Conservation (phyloP, 1,140 invertebrate species). For the Oreohelix idahoensis region DNA sequence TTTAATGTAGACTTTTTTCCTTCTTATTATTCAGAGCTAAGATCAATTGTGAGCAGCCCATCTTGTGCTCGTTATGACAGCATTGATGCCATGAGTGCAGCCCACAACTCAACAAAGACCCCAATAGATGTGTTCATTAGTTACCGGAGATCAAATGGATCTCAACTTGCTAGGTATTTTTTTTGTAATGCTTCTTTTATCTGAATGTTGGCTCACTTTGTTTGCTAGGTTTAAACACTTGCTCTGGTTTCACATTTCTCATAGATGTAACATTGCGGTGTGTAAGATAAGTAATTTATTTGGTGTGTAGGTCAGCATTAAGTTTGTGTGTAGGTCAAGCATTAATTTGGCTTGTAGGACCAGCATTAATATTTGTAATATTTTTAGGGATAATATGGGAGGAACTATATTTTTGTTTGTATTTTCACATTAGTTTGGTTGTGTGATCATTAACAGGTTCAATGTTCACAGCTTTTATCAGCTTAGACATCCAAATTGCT, state of each 20-base stretch:
- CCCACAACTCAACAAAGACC: constrained; percentile 31
- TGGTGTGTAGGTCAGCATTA: background rate
- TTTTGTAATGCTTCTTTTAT: background rate
- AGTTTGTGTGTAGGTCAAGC: background rate
- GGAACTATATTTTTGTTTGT: too few relatives aligned
- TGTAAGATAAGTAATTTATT: too few relatives aligned
- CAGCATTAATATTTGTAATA: too few relatives aligned
- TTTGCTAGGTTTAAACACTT: background rate
- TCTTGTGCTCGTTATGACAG: constrained; percentile 26
- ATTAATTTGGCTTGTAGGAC: background rate
- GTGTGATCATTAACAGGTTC: too few relatives aligned
- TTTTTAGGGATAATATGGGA: too few relatives aligned
- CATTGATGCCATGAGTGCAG: constrained; percentile 43
- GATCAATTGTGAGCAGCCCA: constrained; percentile 28
- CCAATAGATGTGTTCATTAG: constrained; percentile 94
- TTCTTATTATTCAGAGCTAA: constrained; percentile 45
- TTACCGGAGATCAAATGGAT: constrained; percentile 97
- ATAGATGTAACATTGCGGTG: background rate
- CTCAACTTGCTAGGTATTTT: constrained; percentile 88
- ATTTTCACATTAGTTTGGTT: too few relatives aligned
- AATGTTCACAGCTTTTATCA: too few relatives aligned
- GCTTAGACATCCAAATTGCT: too few relatives aligned
- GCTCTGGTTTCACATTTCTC: background rate
- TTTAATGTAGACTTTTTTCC: too few relatives aligned
- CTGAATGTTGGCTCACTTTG: background rate